Percentiles rank a stretch among this genome's conserved stretches.
phyloP scores from a whole-genome alignment of 1,140 invertebrate genomes.

The Zaprionus nigranus region DNA sequence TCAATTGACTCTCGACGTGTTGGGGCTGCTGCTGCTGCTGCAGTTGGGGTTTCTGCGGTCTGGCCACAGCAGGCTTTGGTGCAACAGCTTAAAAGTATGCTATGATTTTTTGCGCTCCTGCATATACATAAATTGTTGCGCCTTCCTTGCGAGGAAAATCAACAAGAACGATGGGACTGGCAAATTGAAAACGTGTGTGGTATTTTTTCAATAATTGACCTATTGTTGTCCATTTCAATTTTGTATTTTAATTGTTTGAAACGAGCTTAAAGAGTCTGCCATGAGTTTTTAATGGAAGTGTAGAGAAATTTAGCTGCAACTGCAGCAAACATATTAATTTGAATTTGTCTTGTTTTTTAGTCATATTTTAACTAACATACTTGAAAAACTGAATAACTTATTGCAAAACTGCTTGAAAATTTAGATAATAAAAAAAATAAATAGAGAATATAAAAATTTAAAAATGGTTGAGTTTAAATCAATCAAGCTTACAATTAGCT shows the following conservation, averaged over 20 bases:
- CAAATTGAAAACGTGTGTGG: background rate
- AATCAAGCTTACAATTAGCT: no score
- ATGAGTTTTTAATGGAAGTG: background rate
- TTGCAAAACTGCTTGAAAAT: background rate
- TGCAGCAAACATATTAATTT: background rate
- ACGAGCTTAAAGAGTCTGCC: background rate
- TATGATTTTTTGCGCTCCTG: conserved; percentile 43
- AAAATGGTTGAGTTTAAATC: background rate
- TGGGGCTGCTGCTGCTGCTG: conserved; percentile 6
- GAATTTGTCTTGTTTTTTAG: background rate
- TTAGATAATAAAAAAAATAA: background rate
- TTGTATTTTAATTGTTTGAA: background rate
- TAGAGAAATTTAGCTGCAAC: background rate
- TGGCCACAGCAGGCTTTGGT: conserved; percentile 26
- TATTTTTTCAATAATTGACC: background rate
- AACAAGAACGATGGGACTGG: background rate
- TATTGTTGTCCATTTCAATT: background rate
- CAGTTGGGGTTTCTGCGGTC: conserved; percentile 16
- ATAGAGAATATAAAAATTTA: no score
- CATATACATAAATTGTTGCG: conserved; percentile 45
- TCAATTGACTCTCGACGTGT: background rate
- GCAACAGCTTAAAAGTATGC: conserved; percentile 77
- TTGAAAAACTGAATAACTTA: background rate
- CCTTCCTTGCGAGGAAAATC: conserved; percentile 3
- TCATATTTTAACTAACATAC: background rate